phyloP scores from a whole-genome alignment of 2,113 vertebrate genomes.

The Oncorhynchus masou region DNA sequence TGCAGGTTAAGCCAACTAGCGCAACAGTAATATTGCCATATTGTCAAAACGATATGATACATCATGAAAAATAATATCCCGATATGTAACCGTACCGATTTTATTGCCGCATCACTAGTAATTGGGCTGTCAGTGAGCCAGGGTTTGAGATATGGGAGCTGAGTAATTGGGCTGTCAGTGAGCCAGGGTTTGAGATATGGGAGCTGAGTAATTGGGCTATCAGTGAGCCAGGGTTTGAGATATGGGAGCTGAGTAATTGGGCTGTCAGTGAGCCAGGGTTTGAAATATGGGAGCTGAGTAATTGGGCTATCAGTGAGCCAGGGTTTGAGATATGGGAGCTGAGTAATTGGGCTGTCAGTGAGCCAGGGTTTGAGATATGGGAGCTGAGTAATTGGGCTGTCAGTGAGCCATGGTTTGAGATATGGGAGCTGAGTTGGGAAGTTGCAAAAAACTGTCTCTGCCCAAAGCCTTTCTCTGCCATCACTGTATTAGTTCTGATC shows the following conservation, averaged over 20 bases:
- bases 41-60: too few relatives aligned
- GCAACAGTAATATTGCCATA: too few relatives aligned
- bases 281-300: background rate
- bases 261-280: background rate
- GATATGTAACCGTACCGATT: background rate
- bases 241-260: background rate
- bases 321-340: too few relatives aligned
- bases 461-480: background rate
- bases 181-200: background rate
- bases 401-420: background rate
- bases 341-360: background rate
- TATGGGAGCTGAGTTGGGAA: background rate
- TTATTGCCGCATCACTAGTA: background rate
- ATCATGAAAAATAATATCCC: too few relatives aligned
- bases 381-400: background rate
- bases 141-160: background rate
- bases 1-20: too few relatives aligned
- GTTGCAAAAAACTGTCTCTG: background rate
- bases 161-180: background rate
- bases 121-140: background rate
- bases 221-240: background rate
- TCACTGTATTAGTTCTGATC: background rate
- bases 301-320: background rate
- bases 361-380: background rate
- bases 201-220: background rate